Percentiles rank a stretch among this genome's conserved stretches.
Evolutionary conservation across 2,888 invertebrate genomes (phyloP).

Genomic region (Dasypolia templi): DNA sequence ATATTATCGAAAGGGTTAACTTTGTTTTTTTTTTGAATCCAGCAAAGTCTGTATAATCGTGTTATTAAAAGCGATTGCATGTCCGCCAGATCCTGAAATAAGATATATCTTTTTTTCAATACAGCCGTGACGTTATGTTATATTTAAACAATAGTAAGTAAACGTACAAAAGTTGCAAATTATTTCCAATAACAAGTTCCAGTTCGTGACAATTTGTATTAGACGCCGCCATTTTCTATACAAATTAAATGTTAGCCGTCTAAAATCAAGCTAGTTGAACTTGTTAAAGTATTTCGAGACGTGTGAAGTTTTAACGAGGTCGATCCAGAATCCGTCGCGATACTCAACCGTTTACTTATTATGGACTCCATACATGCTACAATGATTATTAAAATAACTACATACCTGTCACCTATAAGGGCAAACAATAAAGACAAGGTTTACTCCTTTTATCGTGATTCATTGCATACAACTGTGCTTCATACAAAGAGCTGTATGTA

Average conservation of each 20-base stretch:
- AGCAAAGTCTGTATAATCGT: too few relatives aligned
- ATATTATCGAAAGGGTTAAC: too few relatives aligned
- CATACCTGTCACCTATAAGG: constrained; percentile 51
- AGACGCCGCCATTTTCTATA: constrained; percentile 62
- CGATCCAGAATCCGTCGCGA: constrained; percentile 71
- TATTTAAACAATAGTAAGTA: too few relatives aligned
- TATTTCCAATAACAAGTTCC: constrained; percentile 7
- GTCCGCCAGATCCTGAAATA: too few relatives aligned
- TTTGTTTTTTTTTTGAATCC: too few relatives aligned
- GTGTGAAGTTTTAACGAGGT: constrained; percentile 83
- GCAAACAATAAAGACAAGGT: constrained; percentile 56
- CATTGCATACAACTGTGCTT: constrained; percentile 34
- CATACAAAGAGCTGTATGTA: constrained; percentile 49
- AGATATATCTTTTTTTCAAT: too few relatives aligned
- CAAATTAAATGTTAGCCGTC: constrained; percentile 73
- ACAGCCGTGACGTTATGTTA: too few relatives aligned
- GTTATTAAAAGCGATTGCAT: too few relatives aligned
- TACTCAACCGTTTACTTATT: constrained; percentile 72
- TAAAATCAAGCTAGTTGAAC: constrained; percentile 76
- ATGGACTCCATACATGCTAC: constrained; percentile 41
- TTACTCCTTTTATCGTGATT: constrained; percentile 56
- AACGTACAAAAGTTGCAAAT: neutral
- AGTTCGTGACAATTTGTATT: constrained; percentile 50
- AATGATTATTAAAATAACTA: constrained; percentile 51
- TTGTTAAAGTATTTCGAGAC: constrained; percentile 78